phyloP scores from a whole-genome alignment of 2,888 invertebrate genomes.

The Synergus umbraculus region DNA sequence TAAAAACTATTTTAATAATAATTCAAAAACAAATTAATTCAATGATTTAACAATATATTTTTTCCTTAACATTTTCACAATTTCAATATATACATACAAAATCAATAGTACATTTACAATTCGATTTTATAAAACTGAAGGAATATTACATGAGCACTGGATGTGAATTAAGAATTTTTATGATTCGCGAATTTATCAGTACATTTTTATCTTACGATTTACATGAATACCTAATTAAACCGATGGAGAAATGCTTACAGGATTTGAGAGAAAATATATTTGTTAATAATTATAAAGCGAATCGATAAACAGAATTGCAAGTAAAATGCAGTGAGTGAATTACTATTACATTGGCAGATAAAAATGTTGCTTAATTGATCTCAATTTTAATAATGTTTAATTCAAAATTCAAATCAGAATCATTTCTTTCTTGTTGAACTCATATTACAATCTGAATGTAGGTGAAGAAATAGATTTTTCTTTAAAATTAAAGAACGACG shows the following conservation, averaged over 20 bases:
- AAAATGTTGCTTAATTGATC: constrained; percentile 11
- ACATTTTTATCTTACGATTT: not conserved
- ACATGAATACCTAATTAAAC: constrained; percentile 6
- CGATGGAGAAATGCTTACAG: not conserved
- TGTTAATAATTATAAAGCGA: not conserved
- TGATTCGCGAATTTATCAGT: not conserved
- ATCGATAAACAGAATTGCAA: not conserved
- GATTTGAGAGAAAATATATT: not conserved
- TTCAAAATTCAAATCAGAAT: not conserved
- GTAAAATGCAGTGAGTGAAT: not conserved
- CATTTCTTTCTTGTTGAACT: not conserved
- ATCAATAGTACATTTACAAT: constrained; percentile 58
- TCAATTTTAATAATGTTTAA: not conserved
- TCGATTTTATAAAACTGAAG: constrained; percentile 57
- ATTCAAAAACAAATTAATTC: not conserved
- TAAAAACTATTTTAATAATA: too few species aligned
- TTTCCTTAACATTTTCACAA: constrained; percentile 60
- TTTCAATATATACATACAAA: constrained; percentile 61
- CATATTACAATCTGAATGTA: not conserved
- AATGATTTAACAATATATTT: constrained; percentile 58
- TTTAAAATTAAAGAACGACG: too few species aligned
- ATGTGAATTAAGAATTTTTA: not conserved
- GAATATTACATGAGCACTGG: constrained; percentile 13
- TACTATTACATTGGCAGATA: not conserved
- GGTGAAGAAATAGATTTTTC: too few species aligned